Evolutionary conservation across 2,888 invertebrate species (phyloP), one percentile per base, ranked within the genome.

Genomic region (Xestia sexstrigata): DNA sequence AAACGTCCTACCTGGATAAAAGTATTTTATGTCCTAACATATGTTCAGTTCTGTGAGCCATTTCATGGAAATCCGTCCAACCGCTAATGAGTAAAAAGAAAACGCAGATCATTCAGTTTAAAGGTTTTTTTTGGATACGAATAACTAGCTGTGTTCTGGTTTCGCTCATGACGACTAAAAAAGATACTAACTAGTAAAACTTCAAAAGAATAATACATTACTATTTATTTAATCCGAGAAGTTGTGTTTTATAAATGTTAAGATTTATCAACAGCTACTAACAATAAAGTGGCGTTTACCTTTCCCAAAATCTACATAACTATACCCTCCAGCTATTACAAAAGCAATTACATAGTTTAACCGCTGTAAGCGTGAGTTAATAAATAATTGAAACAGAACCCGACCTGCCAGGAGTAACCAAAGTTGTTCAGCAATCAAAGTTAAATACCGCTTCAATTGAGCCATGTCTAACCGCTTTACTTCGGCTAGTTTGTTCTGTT

Each of bases 371-470:
- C 71, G 45, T 42, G 66, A 83, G 79, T 85, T 87, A 79, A 80
- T 88, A 88, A 81, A 81, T 88, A 87, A 86, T 88, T 83, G 72
- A 76, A 86, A 84, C 79, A 82, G 75, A 78, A 69, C 76, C 79
- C 63, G 77, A 79, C 81, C 81, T 80, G 73, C 65, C 79, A 63
- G 42, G 81, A 85, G 82, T 87, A 85, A 76, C 72, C 74, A 78
- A 88, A 88, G 87, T 87, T 88, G 73, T 76, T 79, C 66, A 74
- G 80, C 80, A 87, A 86, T 87, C 82, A 79, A 87, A 87, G 78
- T 84, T 86, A 79, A 87, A 88, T 80, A 83, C 70, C 67, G 79
- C 78, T 81, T 68, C 74, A 79, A 82, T 84, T 84, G 79, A 86
- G 76, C 79, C 80, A 77, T 77, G 72, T 74, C 72, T 83, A 79